phyloP scores from a whole-genome alignment of 2,888 invertebrate species.

The Archips xylosteana region DNA sequence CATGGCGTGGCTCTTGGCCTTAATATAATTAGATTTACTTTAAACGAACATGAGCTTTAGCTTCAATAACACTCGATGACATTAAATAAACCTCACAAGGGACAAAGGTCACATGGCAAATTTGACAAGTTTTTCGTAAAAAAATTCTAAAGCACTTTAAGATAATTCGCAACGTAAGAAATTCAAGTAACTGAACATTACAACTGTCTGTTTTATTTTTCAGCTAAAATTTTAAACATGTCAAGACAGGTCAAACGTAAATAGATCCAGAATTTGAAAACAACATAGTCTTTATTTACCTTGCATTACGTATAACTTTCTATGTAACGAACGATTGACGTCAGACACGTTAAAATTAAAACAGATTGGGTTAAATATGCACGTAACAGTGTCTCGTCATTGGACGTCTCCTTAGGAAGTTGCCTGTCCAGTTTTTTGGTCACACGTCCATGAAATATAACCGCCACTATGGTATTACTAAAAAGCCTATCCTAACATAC shows the following conservation, averaged over 20 bases:
- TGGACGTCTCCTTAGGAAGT: conserved; percentile 64
- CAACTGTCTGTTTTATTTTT: conserved; percentile 50
- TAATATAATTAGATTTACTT: conserved; percentile 30
- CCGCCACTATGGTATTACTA: conserved; percentile 62
- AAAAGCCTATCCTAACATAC: conserved; percentile 4
- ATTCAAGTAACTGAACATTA: conserved; percentile 11
- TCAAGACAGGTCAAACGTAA: conserved; percentile 52
- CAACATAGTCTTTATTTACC: conserved; percentile 53
- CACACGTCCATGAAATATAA: conserved; percentile 79
- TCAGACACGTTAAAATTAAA: conserved; percentile 50
- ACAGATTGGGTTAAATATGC: conserved; percentile 56
- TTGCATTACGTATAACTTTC: conserved; percentile 52
- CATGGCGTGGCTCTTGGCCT: conserved; percentile 21
- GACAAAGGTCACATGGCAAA: conserved; percentile 24
- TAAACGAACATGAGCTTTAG: conserved; percentile 18
- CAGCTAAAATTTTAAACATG: conserved; percentile 51
- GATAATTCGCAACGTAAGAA: conserved; percentile 6
- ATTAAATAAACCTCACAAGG: conserved; percentile 30
- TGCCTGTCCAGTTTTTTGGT: conserved; percentile 67
- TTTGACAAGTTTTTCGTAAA: conserved; percentile 23
- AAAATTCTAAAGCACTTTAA: conserved; percentile 14
- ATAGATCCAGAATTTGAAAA: conserved; percentile 52
- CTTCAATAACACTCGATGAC: conserved; percentile 26
- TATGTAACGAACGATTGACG: conserved; percentile 52
- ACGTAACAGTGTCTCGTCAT: conserved; percentile 44